Conservation (phyloP, 2,113 vertebrate genomes). For the Antechinus stuartii region DNA sequence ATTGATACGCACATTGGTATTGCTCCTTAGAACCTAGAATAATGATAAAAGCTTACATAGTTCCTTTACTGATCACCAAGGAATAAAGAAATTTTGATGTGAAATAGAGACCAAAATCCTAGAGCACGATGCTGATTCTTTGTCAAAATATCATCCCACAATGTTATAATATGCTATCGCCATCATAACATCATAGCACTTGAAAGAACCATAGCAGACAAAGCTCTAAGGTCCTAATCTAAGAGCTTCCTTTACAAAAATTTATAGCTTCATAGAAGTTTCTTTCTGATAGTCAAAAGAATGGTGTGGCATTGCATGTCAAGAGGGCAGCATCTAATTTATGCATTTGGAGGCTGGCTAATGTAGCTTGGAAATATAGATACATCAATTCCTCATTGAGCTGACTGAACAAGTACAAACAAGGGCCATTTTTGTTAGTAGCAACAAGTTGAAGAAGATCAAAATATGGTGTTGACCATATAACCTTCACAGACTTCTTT, state of each 20-base stretch:
- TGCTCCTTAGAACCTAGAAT: background rate
- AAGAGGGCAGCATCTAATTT: conserved; percentile 76
- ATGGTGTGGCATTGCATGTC: conserved; percentile 64
- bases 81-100: conserved; percentile 51
- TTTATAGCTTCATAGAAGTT: conserved; percentile 49
- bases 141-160: conserved; percentile 72
- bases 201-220: conserved; percentile 27
- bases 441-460: conserved; percentile 74
- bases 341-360: conserved; percentile 77
- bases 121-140: conserved; percentile 46
- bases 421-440: conserved; percentile 74
- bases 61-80: conserved; percentile 47
- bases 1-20: background rate
- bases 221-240: background rate
- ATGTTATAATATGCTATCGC: conserved; percentile 26
- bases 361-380: conserved; percentile 66
- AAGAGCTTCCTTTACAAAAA: conserved; percentile 33
- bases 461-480: conserved; percentile 70
- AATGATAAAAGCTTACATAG: conserved; percentile 59
- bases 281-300: conserved; percentile 55
- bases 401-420: conserved; percentile 78
- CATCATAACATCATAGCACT: conserved; percentile 66
- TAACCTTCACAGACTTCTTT: conserved; percentile 50
- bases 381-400: conserved; percentile 77
- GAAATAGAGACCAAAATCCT: conserved; percentile 56